These are phyloP conservation scores for Dipus sagitta DNA, from an alignment of 2,797 vertebrate species.

Conservation along the genomic window DNA sequence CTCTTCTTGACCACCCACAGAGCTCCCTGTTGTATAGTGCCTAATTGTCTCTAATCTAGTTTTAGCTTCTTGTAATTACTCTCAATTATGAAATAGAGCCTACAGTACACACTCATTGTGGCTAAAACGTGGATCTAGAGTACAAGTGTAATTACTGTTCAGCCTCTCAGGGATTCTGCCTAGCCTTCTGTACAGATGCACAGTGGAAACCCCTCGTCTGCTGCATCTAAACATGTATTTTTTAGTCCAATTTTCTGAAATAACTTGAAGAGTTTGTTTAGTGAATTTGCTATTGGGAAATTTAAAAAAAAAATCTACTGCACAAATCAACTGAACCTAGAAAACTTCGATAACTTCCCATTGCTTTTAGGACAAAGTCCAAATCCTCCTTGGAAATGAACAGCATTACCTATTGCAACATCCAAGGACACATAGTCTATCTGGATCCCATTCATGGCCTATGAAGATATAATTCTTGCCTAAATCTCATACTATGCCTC, in stretches of 20 bases:
- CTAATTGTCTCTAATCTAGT: constrained; percentile 80
- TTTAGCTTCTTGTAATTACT: constrained; percentile 81
- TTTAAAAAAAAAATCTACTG: background rate
- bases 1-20: constrained; percentile 59
- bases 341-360: constrained; percentile 40
- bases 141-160: constrained; percentile 73
- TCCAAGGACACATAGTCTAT: background rate
- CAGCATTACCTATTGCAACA: background rate
- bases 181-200: constrained; percentile 25
- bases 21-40: constrained; percentile 66
- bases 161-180: constrained; percentile 64
- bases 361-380: constrained; percentile 5
- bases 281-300: background rate
- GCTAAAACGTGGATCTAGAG: constrained; percentile 73
- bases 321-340: constrained; percentile 23
- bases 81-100: constrained; percentile 75
- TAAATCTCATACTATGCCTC: background rate
- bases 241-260: constrained; percentile 37
- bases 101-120: constrained; percentile 73
- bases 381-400: constrained; percentile 5
- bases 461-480: background rate
- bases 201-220: constrained; percentile 52
- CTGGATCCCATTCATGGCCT: background rate
- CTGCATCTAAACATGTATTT: background rate
- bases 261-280: background rate